phyloP scores from a whole-genome alignment of 2,113 vertebrate species.

The Mus musculus region GRCm39 chr13:46106001-46106500 shows the following conservation, averaged over 20 bases:
- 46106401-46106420: neutral
- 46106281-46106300: too few species aligned
- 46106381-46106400: neutral
- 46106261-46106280: neutral
- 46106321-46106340: neutral
- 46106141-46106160: slow-evolving; percentile 61
- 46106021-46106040: slow-evolving; percentile 48
- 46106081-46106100: slow-evolving; percentile 78
- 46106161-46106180: slow-evolving; percentile 78
- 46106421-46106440: neutral
- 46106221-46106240: slow-evolving; percentile 38
- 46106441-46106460: neutral
- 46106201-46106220: slow-evolving; percentile 61
- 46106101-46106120: slow-evolving; percentile 47
- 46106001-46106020: slow-evolving; percentile 60
- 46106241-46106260: neutral
- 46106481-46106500: neutral
- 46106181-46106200: slow-evolving; percentile 50
- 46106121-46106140: slow-evolving; percentile 79
- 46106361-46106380: neutral
- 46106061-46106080: slow-evolving; percentile 78
- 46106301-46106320: neutral
- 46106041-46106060: slow-evolving; percentile 76
- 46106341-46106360: neutral
- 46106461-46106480: neutral